Conservation (phyloP, 2,797 vertebrate genomes). For the Eulemur albifrons region DNA sequence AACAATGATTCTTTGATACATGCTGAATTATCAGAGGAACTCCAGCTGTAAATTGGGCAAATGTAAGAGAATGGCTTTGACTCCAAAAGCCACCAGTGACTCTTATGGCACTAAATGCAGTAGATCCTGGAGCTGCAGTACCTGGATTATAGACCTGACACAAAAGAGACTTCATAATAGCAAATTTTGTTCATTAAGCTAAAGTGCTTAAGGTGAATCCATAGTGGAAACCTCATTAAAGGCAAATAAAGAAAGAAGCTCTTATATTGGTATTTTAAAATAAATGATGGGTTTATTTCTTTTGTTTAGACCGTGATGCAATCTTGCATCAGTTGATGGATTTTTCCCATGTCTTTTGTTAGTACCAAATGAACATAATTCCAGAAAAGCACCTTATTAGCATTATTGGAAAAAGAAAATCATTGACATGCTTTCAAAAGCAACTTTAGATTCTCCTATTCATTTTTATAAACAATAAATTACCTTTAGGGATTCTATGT, state of each 20-base stretch:
- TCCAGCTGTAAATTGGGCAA: not conserved
- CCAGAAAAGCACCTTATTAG: constrained; percentile 66
- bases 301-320: constrained; percentile 63
- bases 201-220: constrained; percentile 58
- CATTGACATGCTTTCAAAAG: constrained; percentile 58
- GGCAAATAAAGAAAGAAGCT: constrained; percentile 55
- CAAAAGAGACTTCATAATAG: constrained; percentile 58
- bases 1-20: not conserved
- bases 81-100: not conserved
- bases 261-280: constrained; percentile 59
- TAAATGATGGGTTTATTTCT: constrained; percentile 65
- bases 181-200: constrained; percentile 70
- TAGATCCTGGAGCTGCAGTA: not conserved
- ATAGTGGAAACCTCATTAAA: constrained; percentile 57
- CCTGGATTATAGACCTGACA: not conserved
- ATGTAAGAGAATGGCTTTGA: not conserved
- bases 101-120: not conserved
- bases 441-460: constrained; percentile 37
- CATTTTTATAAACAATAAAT: constrained; percentile 58
- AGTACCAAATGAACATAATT: constrained; percentile 49
- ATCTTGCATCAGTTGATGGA: constrained; percentile 39
- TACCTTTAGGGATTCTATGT: not conserved
- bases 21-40: constrained; percentile 4
- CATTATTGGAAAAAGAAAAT: constrained; percentile 50
- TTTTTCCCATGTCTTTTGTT: constrained; percentile 37